Evolutionary conservation across 2,888 invertebrate species (phyloP), one percentile per base, ranked within the genome.

Genomic region (Hypomecis punctinalis): DNA sequence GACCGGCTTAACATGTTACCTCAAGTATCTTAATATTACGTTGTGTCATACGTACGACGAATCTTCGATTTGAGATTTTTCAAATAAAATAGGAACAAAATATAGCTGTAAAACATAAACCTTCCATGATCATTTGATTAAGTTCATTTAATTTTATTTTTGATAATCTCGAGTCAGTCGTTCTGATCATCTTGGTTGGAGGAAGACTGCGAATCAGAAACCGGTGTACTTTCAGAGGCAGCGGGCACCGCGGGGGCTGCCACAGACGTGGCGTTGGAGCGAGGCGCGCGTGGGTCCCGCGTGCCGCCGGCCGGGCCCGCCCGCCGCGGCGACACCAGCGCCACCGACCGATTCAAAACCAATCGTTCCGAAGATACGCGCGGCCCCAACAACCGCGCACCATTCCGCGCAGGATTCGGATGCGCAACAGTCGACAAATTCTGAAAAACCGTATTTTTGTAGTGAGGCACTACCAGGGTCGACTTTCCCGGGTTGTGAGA

Each of bases 401-500:
- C 7, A 6, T 3, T 7, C 33, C 49, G 43, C 33, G 48, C 61
- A 1, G 66, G n/a, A 43, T 64, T 69, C 5, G 58, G n/a, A 13
- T 61, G 54, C 7, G 63, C 63, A 5, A 62, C 39, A 6, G 61
- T 60, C n/a, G 66, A 61, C 43, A 68, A 56, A 40, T 68, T 67
- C 53, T 68, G 69, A 46, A 68, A 69, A 13, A 69, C 62, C 1
- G 68, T 66, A 6, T 67, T 64, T 49, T 72, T 71, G 52, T 69
- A 69, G 53, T 72, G 69, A 3, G 70, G 66, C 56, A 65, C 65
- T 54, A 68, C 55, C 43, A 69, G 48, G 6, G 66, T 64, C 4
- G 64, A 56, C n/a, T 6, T 52, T 0, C 61, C 56, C 11, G 47
- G 10, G 10, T 37, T 37, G 5, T 66, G 65, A 45, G 57, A 53